Base-by-base conservation (phyloP, 2,888 invertebrate genomes). In the Plagodis dolabraria region DNA sequence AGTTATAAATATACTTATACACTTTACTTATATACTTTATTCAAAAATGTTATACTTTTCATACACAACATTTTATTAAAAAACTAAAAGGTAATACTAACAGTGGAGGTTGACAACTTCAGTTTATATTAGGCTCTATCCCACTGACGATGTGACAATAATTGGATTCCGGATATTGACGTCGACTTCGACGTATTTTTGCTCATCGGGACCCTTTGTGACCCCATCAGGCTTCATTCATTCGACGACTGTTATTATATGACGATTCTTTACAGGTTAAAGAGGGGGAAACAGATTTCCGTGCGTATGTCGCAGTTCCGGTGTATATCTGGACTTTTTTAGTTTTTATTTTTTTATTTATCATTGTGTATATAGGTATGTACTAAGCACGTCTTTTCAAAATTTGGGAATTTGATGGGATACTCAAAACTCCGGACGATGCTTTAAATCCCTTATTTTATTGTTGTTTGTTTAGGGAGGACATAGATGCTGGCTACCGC, bases 141-240 rank as follows among this genome's bases (percentile, higher is more conserved):
- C 75, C 75, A 79, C 22, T 22, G 22, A 22, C 22, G 22, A 75
- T 77, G 67, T 71, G 70, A 65, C 68, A 67, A 74, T 81, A 79
- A 81, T 80, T 79, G 77, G 74, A 75, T 73, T 62, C 64, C 69
- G 73, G 67, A 72, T 76, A 77, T 75, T 72, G 75, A 75, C 67
- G 72, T 67, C 67, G 64, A 64, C 57, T 68, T 68, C 69, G 64
- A 68, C 72, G 72, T 79, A 77, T 60, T 57, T 56, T 68, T 68
- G 69, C 70, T 79, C 77, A 76, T 77, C 72, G 75, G 63, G 64
- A 53, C 68, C 68, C 57, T 67, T 77, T 77, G 60, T 64, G 61
- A 61, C 57, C 61, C 59, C 57, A 66, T 66, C 63, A 66, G 47
- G 50, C 62, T 63, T 55, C 57, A 66, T 65, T 68, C 63, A 64